Conservation (phyloP, 2,888 invertebrate species). For the Plebejus melissa region DNA sequence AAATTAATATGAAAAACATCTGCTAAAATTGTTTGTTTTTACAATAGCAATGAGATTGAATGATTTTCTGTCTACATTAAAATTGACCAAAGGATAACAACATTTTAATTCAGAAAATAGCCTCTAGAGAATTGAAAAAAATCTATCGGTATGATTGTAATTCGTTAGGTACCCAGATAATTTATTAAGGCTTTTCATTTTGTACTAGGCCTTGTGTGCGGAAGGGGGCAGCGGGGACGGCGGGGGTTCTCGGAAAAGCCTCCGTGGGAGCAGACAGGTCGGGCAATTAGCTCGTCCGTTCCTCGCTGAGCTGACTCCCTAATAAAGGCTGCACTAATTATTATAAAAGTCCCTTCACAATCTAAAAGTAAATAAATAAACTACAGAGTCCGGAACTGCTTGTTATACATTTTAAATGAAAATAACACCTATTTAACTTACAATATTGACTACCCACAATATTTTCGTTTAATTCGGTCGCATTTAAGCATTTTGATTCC, state of each 20-base stretch:
- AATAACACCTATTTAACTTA: too few relatives aligned
- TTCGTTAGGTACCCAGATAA: background rate
- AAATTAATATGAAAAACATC: background rate
- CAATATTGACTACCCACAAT: too few relatives aligned
- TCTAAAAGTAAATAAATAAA: background rate
- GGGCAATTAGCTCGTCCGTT: background rate
- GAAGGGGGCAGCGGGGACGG: background rate
- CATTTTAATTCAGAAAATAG: background rate
- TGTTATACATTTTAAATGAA: too few relatives aligned
- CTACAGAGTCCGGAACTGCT: background rate
- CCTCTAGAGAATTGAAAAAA: too few relatives aligned
- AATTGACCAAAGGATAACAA: background rate
- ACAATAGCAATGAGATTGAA: background rate
- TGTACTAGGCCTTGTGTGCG: background rate
- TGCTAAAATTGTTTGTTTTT: background rate
- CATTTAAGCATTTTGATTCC: background rate
- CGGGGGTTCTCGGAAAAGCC: background rate
- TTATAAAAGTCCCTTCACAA: background rate
- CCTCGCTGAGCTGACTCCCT: background rate
- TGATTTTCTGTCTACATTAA: background rate
- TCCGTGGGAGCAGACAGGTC: background rate
- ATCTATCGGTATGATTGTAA: background rate
- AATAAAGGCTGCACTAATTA: background rate
- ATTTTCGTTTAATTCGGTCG: background rate
- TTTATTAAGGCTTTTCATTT: background rate